These are phyloP conservation scores for Fregetta grallaria DNA, from an alignment of 2,113 vertebrate genomes.

Conservation along the genomic window DNA sequence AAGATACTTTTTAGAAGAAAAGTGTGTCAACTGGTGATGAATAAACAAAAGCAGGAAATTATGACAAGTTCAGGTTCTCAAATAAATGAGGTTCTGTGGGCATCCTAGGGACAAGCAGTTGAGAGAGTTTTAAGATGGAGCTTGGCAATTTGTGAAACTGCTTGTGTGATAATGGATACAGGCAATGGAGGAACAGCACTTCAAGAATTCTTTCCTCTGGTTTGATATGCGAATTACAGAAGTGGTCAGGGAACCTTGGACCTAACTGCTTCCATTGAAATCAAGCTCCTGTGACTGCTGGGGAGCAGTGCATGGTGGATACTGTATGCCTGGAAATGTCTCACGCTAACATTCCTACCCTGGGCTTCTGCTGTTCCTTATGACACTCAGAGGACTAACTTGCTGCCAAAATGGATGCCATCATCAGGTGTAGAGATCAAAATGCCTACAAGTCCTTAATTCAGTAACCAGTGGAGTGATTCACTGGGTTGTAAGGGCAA, in stretches of 20 bases:
- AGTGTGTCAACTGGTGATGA: background rate
- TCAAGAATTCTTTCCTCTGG: background rate
- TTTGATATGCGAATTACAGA: background rate
- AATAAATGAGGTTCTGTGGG: background rate
- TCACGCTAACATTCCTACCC: background rate
- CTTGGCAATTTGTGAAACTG: background rate
- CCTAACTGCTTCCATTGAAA: background rate
- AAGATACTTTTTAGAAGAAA: background rate
- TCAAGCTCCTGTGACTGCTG: background rate
- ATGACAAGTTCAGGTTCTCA: background rate
- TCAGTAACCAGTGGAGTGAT: background rate
- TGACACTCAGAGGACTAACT: background rate
- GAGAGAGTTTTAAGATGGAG: background rate
- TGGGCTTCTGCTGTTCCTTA: background rate
- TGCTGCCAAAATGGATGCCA: background rate
- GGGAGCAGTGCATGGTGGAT: background rate
- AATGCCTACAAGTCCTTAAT: background rate
- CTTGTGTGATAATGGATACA: background rate
- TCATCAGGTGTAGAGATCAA: background rate
- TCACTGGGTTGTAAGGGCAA: background rate
- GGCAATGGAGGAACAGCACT: background rate
- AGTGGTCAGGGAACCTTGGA: background rate
- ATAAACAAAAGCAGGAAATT: background rate
- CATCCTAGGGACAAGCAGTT: background rate
- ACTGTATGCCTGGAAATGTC: background rate